phyloP scores from a whole-genome alignment of 2,888 invertebrate genomes.

The Pristionchus mayeri region DNA sequence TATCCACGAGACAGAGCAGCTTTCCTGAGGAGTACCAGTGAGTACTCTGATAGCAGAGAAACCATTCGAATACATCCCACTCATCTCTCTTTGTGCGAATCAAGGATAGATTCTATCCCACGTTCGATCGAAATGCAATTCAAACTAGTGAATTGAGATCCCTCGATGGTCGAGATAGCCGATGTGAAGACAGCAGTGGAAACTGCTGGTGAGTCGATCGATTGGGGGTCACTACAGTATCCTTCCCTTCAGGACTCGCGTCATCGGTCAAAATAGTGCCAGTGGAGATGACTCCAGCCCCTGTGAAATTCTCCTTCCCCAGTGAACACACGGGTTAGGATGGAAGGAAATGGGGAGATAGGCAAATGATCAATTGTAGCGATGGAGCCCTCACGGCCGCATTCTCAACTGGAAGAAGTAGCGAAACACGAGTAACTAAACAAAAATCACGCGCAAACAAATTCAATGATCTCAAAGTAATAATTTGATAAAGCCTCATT shows the following conservation, averaged over 20 bases:
- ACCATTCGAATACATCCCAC: too few species aligned
- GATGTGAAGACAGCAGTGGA: neutral
- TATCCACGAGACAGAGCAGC: conserved; percentile 55
- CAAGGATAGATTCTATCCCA: too few species aligned
- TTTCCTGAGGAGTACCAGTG: conserved; percentile 59
- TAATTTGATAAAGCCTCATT: conserved; percentile 18
- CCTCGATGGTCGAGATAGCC: neutral
- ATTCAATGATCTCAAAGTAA: conserved; percentile 3
- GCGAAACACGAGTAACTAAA: neutral
- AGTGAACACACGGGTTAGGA: neutral
- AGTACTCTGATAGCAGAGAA: neutral
- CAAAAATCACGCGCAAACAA: neutral
- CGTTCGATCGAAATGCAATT: too few species aligned
- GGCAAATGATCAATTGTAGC: neutral
- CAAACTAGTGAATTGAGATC: neutral
- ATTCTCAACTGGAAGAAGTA: neutral
- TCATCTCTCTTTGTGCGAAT: too few species aligned
- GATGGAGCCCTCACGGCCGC: neutral
- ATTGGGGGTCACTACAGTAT: neutral
- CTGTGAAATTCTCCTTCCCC: neutral
- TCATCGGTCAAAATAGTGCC: neutral
- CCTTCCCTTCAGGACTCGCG: neutral
- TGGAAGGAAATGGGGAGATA: neutral
- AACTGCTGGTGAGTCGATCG: neutral
- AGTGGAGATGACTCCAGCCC: neutral